Evolutionary conservation across 1,140 invertebrate species (phyloP).

Genomic region (Dendroctonus ponderosae): DNA sequence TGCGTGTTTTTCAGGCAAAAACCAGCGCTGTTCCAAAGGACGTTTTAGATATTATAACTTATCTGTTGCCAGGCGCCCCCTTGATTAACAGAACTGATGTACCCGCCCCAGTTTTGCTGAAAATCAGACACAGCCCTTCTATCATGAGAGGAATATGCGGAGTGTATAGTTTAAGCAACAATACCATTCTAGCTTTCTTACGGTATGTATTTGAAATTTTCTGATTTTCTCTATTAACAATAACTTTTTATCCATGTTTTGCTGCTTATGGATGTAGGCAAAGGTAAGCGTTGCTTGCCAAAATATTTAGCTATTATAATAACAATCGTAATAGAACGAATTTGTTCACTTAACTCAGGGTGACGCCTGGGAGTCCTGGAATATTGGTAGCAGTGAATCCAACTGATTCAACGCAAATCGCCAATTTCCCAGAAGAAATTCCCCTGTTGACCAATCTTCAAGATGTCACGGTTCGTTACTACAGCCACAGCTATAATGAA

Average conservation of each 20-base stretch:
- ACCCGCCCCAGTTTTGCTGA: slow-evolving; percentile 50
- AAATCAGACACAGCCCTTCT: slow-evolving; percentile 52
- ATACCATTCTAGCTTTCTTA: slow-evolving; percentile 60
- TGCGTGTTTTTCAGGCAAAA: slow-evolving; percentile 29
- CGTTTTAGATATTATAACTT: slow-evolving; percentile 63
- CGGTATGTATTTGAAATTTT: slow-evolving; percentile 54
- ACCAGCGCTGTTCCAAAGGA: slow-evolving; percentile 45
- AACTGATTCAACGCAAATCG: slow-evolving; percentile 48
- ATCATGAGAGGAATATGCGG: slow-evolving; percentile 60
- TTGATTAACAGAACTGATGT: slow-evolving; percentile 61
- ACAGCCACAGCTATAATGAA: slow-evolving; percentile 57
- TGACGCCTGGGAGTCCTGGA: slow-evolving; percentile 68
- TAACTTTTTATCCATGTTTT: slow-evolving; percentile 14
- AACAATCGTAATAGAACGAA: neutral
- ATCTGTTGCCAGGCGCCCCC: slow-evolving; percentile 72
- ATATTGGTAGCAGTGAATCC: slow-evolving; percentile 66
- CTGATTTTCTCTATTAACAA: slow-evolving; percentile 10
- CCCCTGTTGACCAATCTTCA: slow-evolving; percentile 51
- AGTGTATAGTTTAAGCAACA: slow-evolving; percentile 52
- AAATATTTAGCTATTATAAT: neutral
- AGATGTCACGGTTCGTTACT: slow-evolving; percentile 58
- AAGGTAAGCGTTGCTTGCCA: slow-evolving; percentile 1
- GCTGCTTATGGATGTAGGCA: slow-evolving; percentile 8
- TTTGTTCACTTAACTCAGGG: slow-evolving; percentile 49
- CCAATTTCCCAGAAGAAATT: slow-evolving; percentile 53